Percentiles rank a stretch among this genome's conserved stretches.
phyloP scores from a whole-genome alignment of 2,113 vertebrate genomes.

The Xiphophorus hellerii region DNA sequence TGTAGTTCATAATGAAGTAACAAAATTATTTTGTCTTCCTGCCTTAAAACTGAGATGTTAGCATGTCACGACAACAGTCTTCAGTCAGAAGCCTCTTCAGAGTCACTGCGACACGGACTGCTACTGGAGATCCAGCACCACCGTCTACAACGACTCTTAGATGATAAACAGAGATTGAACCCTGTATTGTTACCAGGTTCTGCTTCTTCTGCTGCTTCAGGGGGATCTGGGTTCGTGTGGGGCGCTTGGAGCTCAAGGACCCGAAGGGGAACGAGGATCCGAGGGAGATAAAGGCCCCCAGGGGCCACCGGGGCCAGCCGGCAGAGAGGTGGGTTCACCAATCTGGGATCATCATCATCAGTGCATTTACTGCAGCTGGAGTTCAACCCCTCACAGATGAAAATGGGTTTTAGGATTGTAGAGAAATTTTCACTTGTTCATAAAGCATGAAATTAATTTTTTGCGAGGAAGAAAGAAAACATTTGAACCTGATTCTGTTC shows the following conservation, averaged over 20 bases:
- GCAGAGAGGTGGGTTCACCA: constrained; percentile 79
- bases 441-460: constrained; percentile 24
- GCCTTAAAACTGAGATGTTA: too few relatives aligned
- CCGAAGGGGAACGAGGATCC: constrained; percentile 77
- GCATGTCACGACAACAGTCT: too few relatives aligned
- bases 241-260: constrained; percentile 71
- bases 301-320: constrained; percentile 75
- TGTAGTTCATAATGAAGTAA: too few relatives aligned
- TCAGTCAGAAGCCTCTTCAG: too few relatives aligned
- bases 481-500: not conserved
- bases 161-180: too few relatives aligned
- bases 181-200: not conserved
- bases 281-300: constrained; percentile 73
- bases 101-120: too few relatives aligned
- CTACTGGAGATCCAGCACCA: too few relatives aligned
- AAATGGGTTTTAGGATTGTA: not conserved
- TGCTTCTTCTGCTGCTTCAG: constrained; percentile 63
- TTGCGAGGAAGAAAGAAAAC: constrained; percentile 7
- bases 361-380: not conserved
- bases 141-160: too few relatives aligned
- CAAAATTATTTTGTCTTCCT: too few relatives aligned
- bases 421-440: not conserved
- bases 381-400: constrained; percentile 1
- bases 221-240: constrained; percentile 81
- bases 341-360: not conserved